phyloP scores from a whole-genome alignment of 1,140 invertebrate species.

The Cherax destructor region DNA sequence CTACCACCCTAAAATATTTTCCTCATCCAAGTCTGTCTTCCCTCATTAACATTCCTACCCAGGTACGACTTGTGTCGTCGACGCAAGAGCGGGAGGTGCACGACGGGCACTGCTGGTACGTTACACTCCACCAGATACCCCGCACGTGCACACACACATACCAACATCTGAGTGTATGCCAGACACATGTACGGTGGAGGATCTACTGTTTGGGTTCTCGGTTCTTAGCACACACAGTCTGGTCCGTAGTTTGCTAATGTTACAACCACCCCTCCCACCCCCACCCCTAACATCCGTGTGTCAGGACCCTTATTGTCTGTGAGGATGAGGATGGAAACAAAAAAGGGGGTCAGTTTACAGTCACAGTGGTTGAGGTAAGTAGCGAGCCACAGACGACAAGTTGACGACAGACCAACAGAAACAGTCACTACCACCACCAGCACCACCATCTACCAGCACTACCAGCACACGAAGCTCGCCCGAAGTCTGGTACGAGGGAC shows the following conservation, averaged over 20 bases:
- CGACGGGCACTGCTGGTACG: slow-evolving; percentile 96
- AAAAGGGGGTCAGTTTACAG: background rate
- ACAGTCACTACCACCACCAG: background rate
- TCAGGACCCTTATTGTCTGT: background rate
- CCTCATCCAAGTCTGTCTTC: slow-evolving; percentile 50
- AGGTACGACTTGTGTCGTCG: slow-evolving; percentile 97
- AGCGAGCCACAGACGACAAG: slow-evolving; percentile 3
- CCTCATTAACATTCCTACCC: slow-evolving; percentile 74
- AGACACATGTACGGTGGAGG: slow-evolving; percentile 43
- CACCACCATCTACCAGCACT: background rate
- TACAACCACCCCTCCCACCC: background rate
- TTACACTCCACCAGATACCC: slow-evolving; percentile 52
- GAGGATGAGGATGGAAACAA: background rate
- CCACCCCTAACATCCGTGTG: no score
- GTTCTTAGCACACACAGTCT: slow-evolving; percentile 19
- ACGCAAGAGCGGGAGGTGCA: slow-evolving; percentile 94
- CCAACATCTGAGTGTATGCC: slow-evolving; percentile 13
- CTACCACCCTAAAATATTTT: background rate
- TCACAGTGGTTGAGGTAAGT: slow-evolving; percentile 42
- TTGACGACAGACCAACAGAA: slow-evolving; percentile 33
- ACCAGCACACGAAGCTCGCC: background rate
- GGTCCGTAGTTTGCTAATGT: slow-evolving; percentile 25
- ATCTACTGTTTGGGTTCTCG: slow-evolving; percentile 17
- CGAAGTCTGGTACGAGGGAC: background rate
- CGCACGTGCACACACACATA: slow-evolving; percentile 26